Evolutionary conservation across 1,140 invertebrate species (phyloP).

Genomic region (Lasaia peninsularis): DNA sequence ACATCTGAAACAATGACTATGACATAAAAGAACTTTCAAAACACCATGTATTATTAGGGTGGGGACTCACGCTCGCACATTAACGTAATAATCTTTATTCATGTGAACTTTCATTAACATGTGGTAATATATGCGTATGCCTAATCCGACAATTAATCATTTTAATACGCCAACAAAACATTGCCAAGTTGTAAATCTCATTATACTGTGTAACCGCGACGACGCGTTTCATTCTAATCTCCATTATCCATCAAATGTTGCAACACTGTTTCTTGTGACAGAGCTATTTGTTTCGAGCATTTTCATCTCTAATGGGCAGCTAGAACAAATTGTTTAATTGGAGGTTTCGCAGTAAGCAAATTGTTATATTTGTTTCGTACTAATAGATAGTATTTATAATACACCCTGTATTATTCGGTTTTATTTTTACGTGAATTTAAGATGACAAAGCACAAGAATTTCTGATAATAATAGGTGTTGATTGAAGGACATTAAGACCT

Average conservation of each 20-base stretch:
- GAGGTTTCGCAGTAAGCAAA: background rate
- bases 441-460: too few relatives aligned
- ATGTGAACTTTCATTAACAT: background rate
- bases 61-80: too few relatives aligned
- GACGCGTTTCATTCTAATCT: constrained; percentile 6
- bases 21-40: too few relatives aligned
- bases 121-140: background rate
- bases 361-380: background rate
- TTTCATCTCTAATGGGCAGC: constrained; percentile 5
- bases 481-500: too few relatives aligned
- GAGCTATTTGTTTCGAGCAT: constrained; percentile 9
- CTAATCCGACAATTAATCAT: constrained; percentile 9
- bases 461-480: too few relatives aligned
- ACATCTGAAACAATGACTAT: too few relatives aligned
- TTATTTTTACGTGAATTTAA: too few relatives aligned
- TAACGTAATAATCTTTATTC: background rate
- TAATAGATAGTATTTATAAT: too few relatives aligned
- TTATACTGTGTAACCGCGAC: constrained; percentile 8
- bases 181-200: constrained; percentile 10
- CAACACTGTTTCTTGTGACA: constrained; percentile 3
- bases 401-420: too few relatives aligned
- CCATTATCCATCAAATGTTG: constrained; percentile 8
- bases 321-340: constrained; percentile 1
- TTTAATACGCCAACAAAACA: background rate
- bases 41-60: too few relatives aligned